These are phyloP conservation scores for Phragmatobia fuliginosa DNA, from an alignment of 2,888 invertebrate species.

Conservation along the genomic window DNA sequence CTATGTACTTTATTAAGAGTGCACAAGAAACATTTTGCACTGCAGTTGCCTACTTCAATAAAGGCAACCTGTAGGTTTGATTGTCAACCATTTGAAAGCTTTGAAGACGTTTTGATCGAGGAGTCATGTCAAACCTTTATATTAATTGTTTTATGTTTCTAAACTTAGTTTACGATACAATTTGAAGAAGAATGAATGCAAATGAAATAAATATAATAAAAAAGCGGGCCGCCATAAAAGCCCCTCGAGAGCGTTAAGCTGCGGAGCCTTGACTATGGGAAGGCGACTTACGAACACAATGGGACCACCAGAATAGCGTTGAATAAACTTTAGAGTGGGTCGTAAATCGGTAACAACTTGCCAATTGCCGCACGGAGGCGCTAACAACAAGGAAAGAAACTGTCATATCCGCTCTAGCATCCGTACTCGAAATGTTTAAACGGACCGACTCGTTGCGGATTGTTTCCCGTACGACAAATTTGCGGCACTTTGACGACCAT, in stretches of 20 bases:
- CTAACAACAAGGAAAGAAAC: conserved; percentile 76
- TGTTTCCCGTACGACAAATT: conserved; percentile 27
- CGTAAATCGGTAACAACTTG: conserved; percentile 83
- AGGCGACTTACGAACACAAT: conserved; percentile 77
- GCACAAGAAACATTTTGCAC: too few relatives aligned
- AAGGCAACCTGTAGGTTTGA: conserved; percentile 1
- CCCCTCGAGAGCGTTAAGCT: conserved; percentile 70
- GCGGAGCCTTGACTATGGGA: conserved; percentile 59
- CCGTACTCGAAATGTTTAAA: conserved; percentile 79
- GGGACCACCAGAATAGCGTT: conserved; percentile 83
- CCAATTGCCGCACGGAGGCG: conserved; percentile 85
- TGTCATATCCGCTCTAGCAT: conserved; percentile 82
- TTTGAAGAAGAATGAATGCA: conserved; percentile 70
- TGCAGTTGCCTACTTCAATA: neutral
- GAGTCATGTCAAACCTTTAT: conserved; percentile 53
- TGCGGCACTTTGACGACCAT: conserved; percentile 6
- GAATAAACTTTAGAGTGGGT: conserved; percentile 83
- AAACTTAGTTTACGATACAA: conserved; percentile 68
- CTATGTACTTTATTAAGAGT: too few relatives aligned
- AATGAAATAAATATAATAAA: conserved; percentile 78
- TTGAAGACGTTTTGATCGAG: conserved; percentile 49
- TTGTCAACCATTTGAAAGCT: conserved; percentile 25
- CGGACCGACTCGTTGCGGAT: conserved; percentile 50
- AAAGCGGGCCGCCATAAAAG: conserved; percentile 73
- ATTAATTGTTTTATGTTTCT: conserved; percentile 55